A percentile compares a stretch with the other conserved stretches of the same genome.
Conservation (phyloP, 2,888 invertebrate genomes). For the Epistrophe eligans region DNA sequence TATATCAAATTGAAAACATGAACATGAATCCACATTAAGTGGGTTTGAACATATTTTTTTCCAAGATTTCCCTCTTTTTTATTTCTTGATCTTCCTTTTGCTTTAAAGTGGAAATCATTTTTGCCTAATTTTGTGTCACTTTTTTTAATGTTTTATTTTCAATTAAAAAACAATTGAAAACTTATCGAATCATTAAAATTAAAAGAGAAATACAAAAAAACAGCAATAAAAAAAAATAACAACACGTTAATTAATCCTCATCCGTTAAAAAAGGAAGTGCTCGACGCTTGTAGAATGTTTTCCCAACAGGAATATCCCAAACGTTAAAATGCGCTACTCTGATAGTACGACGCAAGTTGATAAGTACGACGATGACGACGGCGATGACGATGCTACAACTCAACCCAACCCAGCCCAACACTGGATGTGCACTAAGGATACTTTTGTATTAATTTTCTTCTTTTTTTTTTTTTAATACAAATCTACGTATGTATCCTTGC, state of each 20-base stretch:
- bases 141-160: conserved; percentile 16
- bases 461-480: conserved; percentile 54
- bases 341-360: conserved; percentile 46
- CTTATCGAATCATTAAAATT: conserved; percentile 26
- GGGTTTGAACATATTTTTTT: conserved; percentile 5
- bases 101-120: background rate
- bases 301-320: conserved; percentile 45
- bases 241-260: conserved; percentile 47
- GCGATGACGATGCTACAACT: conserved; percentile 48
- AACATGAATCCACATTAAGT: conserved; percentile 27
- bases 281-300: conserved; percentile 39
- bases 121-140: conserved; percentile 2
- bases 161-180: conserved; percentile 48
- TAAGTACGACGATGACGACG: conserved; percentile 33
- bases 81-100: conserved; percentile 5
- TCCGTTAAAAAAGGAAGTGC: conserved; percentile 42
- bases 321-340: conserved; percentile 38
- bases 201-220: conserved; percentile 18
- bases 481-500: conserved; percentile 66
- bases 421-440: conserved; percentile 63
- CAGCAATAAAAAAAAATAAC: conserved; percentile 17
- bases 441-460: conserved; percentile 41
- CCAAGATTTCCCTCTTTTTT: background rate
- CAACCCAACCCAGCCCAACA: conserved; percentile 36
- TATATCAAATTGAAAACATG: conserved; percentile 34